Conservation (phyloP, 1,140 invertebrate species). For the Hyles vespertilio region DNA sequence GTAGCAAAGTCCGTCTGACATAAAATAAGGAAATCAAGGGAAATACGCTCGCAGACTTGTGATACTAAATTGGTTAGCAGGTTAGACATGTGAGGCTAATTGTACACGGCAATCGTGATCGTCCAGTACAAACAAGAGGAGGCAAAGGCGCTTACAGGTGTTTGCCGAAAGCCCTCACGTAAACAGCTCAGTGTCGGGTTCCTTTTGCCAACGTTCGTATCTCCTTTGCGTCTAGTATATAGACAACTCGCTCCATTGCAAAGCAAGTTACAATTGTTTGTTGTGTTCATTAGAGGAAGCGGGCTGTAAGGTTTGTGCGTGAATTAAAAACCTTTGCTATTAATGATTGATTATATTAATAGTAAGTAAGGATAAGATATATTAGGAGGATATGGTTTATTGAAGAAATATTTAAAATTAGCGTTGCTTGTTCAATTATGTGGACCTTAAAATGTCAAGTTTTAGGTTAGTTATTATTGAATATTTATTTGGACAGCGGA, state of each 20-base stretch:
- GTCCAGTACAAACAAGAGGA: slow-evolving; percentile 54
- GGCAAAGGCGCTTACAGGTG: slow-evolving; percentile 54
- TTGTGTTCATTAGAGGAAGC: background rate
- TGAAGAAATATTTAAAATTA: too few relatives aligned
- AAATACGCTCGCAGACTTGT: too few relatives aligned
- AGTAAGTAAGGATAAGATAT: too few relatives aligned
- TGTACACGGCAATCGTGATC: slow-evolving; percentile 51
- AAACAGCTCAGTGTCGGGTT: slow-evolving; percentile 53
- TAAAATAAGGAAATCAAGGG: too few relatives aligned
- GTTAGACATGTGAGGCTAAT: slow-evolving; percentile 56
- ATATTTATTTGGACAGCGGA: too few relatives aligned
- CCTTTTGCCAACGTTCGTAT: slow-evolving; percentile 32
- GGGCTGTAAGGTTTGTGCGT: background rate
- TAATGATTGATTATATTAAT: too few relatives aligned
- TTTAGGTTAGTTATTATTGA: too few relatives aligned
- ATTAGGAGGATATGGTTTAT: too few relatives aligned
- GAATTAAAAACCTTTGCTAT: background rate
- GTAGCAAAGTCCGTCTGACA: too few relatives aligned
- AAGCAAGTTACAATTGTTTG: slow-evolving; percentile 21
- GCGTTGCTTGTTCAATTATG: too few relatives aligned
- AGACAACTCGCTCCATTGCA: slow-evolving; percentile 2
- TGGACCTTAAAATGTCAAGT: too few relatives aligned
- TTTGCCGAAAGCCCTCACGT: slow-evolving; percentile 64
- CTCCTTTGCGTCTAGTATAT: slow-evolving; percentile 5
- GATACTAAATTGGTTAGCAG: slow-evolving; percentile 29